These are phyloP conservation scores for Drosophila kurseongensis DNA, from an alignment of 1,140 invertebrate species.

Conservation along the genomic window DNA sequence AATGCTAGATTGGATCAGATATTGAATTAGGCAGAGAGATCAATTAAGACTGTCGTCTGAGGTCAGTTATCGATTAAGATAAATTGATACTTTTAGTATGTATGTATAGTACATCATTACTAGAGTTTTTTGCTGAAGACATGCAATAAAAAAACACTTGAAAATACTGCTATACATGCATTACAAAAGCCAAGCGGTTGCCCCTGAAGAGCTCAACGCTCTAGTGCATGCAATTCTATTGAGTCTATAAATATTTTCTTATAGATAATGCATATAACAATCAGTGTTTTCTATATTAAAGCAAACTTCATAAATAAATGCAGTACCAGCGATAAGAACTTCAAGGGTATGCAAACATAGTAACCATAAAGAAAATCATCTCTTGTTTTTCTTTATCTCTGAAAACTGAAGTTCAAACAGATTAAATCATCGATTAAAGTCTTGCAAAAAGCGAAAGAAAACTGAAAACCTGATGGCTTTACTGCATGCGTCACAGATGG, in stretches of 20 bases:
- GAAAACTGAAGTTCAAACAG: conserved; percentile 32
- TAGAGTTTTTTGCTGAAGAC: no score
- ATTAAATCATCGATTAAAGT: conserved; percentile 53
- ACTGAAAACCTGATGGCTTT: conserved; percentile 33
- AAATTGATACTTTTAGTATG: conserved; percentile 5
- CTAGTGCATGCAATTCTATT: conserved; percentile 4
- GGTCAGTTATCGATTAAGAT: conserved; percentile 26
- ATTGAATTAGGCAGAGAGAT: conserved; percentile 13
- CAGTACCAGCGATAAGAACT: conserved; percentile 12
- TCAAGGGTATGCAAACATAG: conserved; percentile 42
- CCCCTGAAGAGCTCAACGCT: conserved; percentile 14
- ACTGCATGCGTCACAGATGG: conserved; percentile 67
- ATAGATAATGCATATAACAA: conserved; percentile 6
- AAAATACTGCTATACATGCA: not conserved
- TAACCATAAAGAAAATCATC: conserved; percentile 1
- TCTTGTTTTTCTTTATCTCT: conserved; percentile 15
- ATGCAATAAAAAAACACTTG: no score
- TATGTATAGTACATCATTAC: no score
- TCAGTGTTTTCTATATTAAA: conserved; percentile 5
- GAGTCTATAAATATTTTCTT: conserved; percentile 7
- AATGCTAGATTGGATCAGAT: conserved; percentile 9
- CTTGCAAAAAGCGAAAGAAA: conserved; percentile 33
- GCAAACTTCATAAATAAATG: conserved; percentile 1
- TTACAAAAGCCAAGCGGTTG: not conserved
- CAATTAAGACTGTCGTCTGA: conserved; percentile 24